Base-by-base conservation (phyloP, 2,888 invertebrate species). In the Myopa testacea region DNA sequence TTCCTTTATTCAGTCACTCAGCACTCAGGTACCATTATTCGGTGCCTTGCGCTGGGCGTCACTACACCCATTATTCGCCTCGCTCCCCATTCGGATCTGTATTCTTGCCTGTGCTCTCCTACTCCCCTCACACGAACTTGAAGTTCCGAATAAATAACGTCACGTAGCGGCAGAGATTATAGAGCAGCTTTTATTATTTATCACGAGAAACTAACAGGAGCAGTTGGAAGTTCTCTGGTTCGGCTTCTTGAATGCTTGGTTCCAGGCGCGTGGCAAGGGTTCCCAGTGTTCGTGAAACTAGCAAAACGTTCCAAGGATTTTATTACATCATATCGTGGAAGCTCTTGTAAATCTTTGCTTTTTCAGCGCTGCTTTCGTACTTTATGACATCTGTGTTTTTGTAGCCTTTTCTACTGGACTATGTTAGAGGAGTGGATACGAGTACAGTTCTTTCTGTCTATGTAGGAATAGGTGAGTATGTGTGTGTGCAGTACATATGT, bases 91-190 rank as follows among this genome's bases (percentile, higher is more conserved):
- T 34, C 38, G 26, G 34, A 12, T 16, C 19, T 37, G 38, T 38
- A 16, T 12, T 4, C 38, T 38, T n/a, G 40, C 40, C 7, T 37
- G 7, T 26, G 26, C 37, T 62, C 7, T 52, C 52, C 65, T 40
- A 40, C 70, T 34, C 55, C 37, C 65, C 67, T 34, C 65, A 67
- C 84, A 86, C 87, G 87, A 86, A 84, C 86, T 81, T 85, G 83
- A 85, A 86, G 85, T 87, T 85, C 86, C 86, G 87, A 84, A 86
- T 85, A 87, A 86, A 88, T 88, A 88, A 86, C 87, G 87, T 87
- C 88, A 88, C 88, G 88, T 88, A 87, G 84, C 83, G 85, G 88
- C 87, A 88, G 86, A 87, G 88, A 88, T 88, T 88, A 88, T 87
- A 86, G 79, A 80, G 80, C 76, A 78, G 77, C 76, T 80, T 80